phyloP scores from a whole-genome alignment of 2,888 invertebrate genomes.

The Thysanoteuthis rhombus region DNA sequence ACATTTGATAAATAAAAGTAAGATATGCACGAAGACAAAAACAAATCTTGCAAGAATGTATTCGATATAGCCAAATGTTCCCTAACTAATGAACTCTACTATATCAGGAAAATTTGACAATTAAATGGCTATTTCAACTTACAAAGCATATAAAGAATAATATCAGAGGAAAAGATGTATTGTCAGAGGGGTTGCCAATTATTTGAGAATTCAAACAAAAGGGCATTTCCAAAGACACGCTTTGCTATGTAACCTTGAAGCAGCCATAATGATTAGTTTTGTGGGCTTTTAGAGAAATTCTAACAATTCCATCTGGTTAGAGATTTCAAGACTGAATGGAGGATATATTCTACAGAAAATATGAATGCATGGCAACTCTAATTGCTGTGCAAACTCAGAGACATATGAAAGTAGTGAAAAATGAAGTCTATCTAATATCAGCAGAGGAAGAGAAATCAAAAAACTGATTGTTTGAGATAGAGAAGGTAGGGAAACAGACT shows the following conservation, averaged over 20 bases:
- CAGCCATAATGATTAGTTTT: too few relatives aligned
- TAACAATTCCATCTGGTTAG: too few relatives aligned
- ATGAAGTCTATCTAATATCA: neutral
- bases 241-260: too few relatives aligned
- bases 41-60: neutral
- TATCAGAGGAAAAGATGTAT: neutral
- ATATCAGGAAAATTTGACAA: neutral
- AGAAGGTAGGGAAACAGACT: neutral
- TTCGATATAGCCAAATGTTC: neutral
- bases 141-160: neutral
- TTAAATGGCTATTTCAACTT: neutral
- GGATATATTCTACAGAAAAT: too few relatives aligned
- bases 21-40: neutral
- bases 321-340: too few relatives aligned
- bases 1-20: neutral
- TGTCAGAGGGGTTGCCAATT: too few relatives aligned
- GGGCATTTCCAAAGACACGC: too few relatives aligned
- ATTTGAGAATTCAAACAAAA: too few relatives aligned
- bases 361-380: too few relatives aligned
- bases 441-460: neutral
- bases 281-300: too few relatives aligned
- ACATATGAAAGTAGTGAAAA: neutral
- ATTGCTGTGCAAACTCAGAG: neutral
- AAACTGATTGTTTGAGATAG: neutral
- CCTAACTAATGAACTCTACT: neutral